These are phyloP conservation scores for Catharus bicknelli DNA, from an alignment of 2,113 vertebrate species.

Conservation along the genomic window DNA sequence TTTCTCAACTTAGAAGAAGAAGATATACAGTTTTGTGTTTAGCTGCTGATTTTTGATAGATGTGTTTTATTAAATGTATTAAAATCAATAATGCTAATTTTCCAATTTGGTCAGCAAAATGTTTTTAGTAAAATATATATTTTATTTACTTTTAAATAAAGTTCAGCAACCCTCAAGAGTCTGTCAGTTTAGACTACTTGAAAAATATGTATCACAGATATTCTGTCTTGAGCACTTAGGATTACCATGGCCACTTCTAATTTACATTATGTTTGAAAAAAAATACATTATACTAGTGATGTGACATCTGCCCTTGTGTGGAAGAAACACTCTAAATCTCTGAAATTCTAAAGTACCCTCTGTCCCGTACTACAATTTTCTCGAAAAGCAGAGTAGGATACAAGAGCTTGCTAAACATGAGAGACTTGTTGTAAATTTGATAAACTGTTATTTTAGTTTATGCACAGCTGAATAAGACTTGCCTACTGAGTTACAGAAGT, in stretches of 20 bases:
- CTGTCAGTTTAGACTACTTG: background rate
- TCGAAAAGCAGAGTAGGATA: background rate
- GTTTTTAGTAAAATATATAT: background rate
- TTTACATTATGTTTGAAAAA: background rate
- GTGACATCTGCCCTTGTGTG: background rate
- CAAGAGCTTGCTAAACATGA: background rate
- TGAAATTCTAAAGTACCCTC: background rate
- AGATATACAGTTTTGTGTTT: background rate
- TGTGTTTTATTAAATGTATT: background rate
- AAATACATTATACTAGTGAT: background rate
- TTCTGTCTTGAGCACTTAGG: background rate
- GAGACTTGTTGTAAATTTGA: background rate
- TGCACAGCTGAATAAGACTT: background rate
- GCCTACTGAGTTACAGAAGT: accelerated
- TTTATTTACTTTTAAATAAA: background rate
- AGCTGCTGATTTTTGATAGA: background rate
- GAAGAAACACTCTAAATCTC: background rate
- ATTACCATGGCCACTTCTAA: background rate
- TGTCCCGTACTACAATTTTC: background rate
- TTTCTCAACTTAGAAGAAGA: background rate
- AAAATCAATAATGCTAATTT: background rate
- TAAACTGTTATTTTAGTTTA: background rate
- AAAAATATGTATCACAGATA: background rate
- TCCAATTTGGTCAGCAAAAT: background rate
- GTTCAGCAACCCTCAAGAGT: background rate